A percentile compares a stretch with the other conserved stretches of the same genome.
Conservation (phyloP, 2,797 vertebrate genomes). For the Etheostoma perlongum region DNA sequence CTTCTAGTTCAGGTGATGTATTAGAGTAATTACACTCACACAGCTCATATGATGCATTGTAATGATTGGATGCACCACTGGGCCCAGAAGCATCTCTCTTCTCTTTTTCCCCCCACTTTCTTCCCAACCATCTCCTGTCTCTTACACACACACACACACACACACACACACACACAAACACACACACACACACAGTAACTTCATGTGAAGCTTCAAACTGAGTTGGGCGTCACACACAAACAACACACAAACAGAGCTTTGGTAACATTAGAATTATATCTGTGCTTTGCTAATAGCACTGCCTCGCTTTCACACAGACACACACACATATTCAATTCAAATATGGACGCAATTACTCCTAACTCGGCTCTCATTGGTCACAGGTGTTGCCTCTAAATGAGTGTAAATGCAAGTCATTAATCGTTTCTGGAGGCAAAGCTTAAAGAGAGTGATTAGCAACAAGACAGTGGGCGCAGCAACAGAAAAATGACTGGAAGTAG, state of each 20-base stretch:
- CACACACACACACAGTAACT: background rate
- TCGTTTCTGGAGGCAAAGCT: constrained; percentile 63
- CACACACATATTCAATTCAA: constrained; percentile 26
- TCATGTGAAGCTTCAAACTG: constrained; percentile 32
- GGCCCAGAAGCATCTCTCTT: background rate
- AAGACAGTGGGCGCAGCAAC: constrained; percentile 39
- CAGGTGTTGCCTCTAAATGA: constrained; percentile 74
- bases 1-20: constrained; percentile 56
- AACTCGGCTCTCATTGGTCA: constrained; percentile 65
- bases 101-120: too few relatives aligned
- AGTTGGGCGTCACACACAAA: constrained; percentile 8
- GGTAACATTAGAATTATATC: constrained; percentile 25
- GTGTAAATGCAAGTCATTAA: constrained; percentile 73
- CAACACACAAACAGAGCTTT: constrained; percentile 6
- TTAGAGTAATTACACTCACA: constrained; percentile 44
- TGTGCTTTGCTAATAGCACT: background rate
- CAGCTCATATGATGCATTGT: constrained; percentile 20
- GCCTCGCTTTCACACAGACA: background rate
- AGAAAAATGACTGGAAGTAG: constrained; percentile 44
- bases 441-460: constrained; percentile 62
- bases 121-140: background rate
- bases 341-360: constrained; percentile 58
- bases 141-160: background rate
- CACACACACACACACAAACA: background rate
- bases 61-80: constrained; percentile 30